Evolutionary conservation across 2,113 vertebrate genomes (phyloP).

Genomic region (Kobus ellipsiprymnus): DNA sequence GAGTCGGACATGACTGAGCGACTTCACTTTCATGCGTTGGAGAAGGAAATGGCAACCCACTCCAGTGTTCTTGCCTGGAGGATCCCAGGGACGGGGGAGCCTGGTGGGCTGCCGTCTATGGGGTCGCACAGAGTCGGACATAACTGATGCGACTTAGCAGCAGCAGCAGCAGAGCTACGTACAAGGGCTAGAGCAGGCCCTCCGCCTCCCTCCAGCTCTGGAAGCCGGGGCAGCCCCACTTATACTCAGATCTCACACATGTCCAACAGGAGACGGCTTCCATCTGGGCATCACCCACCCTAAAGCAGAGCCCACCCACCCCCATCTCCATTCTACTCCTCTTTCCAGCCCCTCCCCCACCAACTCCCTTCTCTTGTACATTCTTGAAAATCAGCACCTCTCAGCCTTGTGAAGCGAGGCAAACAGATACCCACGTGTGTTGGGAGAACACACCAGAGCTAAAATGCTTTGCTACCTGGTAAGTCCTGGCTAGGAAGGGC

Average conservation of each 20-base stretch:
- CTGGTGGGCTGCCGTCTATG: too few relatives aligned
- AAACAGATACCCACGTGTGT: background rate
- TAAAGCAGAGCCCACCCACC: background rate
- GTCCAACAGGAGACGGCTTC: background rate
- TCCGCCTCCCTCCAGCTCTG: background rate
- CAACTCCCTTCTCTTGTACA: background rate
- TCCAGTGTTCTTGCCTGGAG: too few relatives aligned
- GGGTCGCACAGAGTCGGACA: background rate
- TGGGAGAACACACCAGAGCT: background rate
- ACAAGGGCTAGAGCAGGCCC: background rate
- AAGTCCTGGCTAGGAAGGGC: background rate
- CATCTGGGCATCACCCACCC: too few relatives aligned
- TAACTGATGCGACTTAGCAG: background rate
- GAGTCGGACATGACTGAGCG: accelerated
- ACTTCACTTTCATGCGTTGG: too few relatives aligned
- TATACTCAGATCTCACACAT: background rate
- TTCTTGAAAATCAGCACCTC: background rate
- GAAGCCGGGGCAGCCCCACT: background rate
- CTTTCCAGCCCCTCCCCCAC: background rate
- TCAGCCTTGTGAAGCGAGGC: background rate
- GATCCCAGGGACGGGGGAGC: too few relatives aligned
- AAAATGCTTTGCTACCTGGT: background rate
- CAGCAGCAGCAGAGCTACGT: accelerated
- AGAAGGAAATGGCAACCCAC: too few relatives aligned
- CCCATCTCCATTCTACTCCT: background rate